These are phyloP conservation scores for Drosophila gunungcola DNA, from an alignment of 1,140 invertebrate genomes.

Conservation along the genomic window DNA sequence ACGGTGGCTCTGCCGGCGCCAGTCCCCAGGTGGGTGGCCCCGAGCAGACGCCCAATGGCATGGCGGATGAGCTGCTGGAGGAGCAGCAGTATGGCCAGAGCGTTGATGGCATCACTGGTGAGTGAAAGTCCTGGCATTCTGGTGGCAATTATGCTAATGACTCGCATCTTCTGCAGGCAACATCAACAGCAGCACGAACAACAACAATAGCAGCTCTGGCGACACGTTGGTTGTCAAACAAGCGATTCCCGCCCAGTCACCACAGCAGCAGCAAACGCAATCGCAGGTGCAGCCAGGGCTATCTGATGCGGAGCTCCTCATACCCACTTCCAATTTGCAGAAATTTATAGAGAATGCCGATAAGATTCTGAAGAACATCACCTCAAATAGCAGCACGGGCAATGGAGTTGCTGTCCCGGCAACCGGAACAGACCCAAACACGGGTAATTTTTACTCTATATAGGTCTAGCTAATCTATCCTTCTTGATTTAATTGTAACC, in stretches of 20 bases:
- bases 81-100: constrained; percentile 75
- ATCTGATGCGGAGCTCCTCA: constrained; percentile 69
- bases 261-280: constrained; percentile 28
- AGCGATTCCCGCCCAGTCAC: constrained; percentile 23
- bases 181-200: constrained; percentile 66
- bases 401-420: constrained; percentile 16
- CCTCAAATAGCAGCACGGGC: constrained; percentile 58
- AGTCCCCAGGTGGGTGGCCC: constrained; percentile 55
- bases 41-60: constrained; percentile 38
- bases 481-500: too few species aligned
- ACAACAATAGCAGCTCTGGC: constrained; percentile 51
- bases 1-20: constrained; percentile 69
- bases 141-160: constrained; percentile 32
- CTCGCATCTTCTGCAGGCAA: constrained; percentile 51
- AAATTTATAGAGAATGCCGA: constrained; percentile 83
- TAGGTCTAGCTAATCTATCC: too few species aligned
- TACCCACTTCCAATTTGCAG: constrained; percentile 83
- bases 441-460: constrained; percentile 29
- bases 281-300: constrained; percentile 45
- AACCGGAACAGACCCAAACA: constrained; percentile 53
- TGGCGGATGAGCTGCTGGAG: constrained; percentile 63
- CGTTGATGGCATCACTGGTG: constrained; percentile 70
- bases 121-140: constrained; percentile 7
- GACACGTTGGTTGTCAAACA: constrained; percentile 52
- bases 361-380: constrained; percentile 84